Percentiles rank a stretch among this genome's conserved stretches.
phyloP scores from a whole-genome alignment of 2,888 invertebrate genomes.

The Volucella inanis region DNA sequence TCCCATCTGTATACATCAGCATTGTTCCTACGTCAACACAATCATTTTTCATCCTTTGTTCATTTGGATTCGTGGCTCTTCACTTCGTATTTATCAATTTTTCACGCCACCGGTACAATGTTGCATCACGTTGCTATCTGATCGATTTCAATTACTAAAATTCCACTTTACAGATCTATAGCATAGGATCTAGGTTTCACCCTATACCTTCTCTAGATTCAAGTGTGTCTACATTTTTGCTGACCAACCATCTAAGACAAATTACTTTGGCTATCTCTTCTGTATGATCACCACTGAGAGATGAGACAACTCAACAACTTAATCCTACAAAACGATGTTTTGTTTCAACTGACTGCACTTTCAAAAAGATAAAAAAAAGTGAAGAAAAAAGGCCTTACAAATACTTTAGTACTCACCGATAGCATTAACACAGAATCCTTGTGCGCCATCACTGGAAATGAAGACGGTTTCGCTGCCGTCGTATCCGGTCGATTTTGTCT shows the following conservation, averaged over 20 bases:
- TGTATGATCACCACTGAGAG: background rate
- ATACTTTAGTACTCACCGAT: conserved; percentile 80
- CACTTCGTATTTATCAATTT: conserved; percentile 32
- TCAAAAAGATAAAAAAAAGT: background rate
- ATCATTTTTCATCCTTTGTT: conserved; percentile 5
- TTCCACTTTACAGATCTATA: conserved; percentile 11
- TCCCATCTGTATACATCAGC: background rate
- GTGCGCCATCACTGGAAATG: conserved; percentile 85
- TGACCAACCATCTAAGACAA: conserved; percentile 35
- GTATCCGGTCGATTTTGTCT: conserved; percentile 83
- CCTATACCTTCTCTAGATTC: background rate
- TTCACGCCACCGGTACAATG: conserved; percentile 50
- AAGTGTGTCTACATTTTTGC: conserved; percentile 1
- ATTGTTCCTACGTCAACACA: background rate
- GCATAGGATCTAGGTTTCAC: too few relatives aligned
- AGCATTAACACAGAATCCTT: conserved; percentile 83
- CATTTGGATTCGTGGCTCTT: background rate
- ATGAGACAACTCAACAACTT: conserved; percentile 25
- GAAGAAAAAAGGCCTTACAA: background rate
- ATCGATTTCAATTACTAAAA: conserved; percentile 63
- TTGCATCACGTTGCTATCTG: conserved; percentile 47
- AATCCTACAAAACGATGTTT: conserved; percentile 58
- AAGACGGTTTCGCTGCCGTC: conserved; percentile 88
- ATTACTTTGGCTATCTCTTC: conserved; percentile 28
- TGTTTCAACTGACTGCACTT: conserved; percentile 30